phyloP scores from a whole-genome alignment of 2,888 invertebrate genomes.

The Aproaerema taeniolella region DNA sequence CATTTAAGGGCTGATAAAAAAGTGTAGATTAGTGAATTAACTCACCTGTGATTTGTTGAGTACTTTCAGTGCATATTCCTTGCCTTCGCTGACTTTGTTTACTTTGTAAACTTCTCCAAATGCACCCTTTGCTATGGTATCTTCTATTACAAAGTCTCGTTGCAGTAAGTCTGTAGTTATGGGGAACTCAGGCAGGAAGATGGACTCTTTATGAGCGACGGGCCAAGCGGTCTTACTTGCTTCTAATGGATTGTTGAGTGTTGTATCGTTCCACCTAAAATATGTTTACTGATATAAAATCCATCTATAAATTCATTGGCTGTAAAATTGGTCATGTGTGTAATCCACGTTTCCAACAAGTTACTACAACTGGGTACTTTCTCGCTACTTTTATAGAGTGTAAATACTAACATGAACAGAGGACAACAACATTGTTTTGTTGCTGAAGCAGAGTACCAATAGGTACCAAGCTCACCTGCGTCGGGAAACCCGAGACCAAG shows the following conservation, averaged over 20 bases:
- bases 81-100: constrained; percentile 78
- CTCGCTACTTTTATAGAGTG: too few species aligned
- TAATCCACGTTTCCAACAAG: too few species aligned
- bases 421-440: constrained; percentile 2
- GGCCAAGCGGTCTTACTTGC: constrained; percentile 88
- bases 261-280: constrained; percentile 82
- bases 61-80: constrained; percentile 91
- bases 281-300: neutral
- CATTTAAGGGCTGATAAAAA: too few species aligned
- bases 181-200: constrained; percentile 93
- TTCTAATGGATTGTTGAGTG: constrained; percentile 76
- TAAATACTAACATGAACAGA: too few species aligned
- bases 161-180: constrained; percentile 78
- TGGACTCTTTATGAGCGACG: constrained; percentile 87
- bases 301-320: too few species aligned
- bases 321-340: too few species aligned
- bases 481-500: constrained; percentile 82
- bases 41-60: constrained; percentile 86
- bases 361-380: too few species aligned
- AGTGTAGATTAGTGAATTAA: too few species aligned
- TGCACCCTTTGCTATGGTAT: constrained; percentile 90
- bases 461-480: constrained; percentile 73
- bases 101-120: constrained; percentile 94
- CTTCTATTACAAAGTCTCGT: constrained; percentile 80
- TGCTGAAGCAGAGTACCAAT: too few species aligned